Conservation (phyloP, 2,797 vertebrate genomes). For the Takifugu ocellatus region DNA sequence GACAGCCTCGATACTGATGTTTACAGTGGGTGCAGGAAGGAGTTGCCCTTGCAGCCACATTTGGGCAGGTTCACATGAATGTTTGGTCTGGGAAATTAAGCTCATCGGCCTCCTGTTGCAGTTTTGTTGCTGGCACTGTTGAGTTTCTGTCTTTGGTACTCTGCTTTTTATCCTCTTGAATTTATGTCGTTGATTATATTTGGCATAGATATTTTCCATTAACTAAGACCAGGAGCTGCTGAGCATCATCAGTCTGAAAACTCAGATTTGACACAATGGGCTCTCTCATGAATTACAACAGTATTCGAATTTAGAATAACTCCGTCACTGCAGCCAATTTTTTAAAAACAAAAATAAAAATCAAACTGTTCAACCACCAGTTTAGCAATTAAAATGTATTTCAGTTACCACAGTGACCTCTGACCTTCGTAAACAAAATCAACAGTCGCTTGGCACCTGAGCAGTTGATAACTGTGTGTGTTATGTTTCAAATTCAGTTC, state of each 20-base stretch:
- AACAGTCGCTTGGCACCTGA: too few relatives aligned
- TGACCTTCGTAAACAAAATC: too few relatives aligned
- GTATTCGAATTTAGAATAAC: not conserved
- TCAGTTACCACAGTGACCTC: too few relatives aligned
- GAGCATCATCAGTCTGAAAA: not conserved
- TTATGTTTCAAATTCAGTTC: too few relatives aligned
- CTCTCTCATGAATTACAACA: not conserved
- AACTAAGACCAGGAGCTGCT: not conserved
- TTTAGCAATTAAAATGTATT: not conserved
- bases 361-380: not conserved
- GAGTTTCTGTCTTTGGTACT: not conserved
- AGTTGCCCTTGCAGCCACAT: not conserved
- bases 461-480: too few relatives aligned
- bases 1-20: not conserved
- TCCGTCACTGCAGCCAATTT: not conserved
- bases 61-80: conserved; percentile 17
- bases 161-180: not conserved
- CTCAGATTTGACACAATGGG: not conserved
- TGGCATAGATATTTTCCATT: not conserved
- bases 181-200: not conserved
- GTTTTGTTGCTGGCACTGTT: not conserved
- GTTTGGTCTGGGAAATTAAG: conserved; percentile 8
- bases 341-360: not conserved
- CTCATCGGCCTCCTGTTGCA: not conserved
- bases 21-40: not conserved